Conservation (phyloP, 1,140 invertebrate species). For the Belonocnema kinseyi region DNA sequence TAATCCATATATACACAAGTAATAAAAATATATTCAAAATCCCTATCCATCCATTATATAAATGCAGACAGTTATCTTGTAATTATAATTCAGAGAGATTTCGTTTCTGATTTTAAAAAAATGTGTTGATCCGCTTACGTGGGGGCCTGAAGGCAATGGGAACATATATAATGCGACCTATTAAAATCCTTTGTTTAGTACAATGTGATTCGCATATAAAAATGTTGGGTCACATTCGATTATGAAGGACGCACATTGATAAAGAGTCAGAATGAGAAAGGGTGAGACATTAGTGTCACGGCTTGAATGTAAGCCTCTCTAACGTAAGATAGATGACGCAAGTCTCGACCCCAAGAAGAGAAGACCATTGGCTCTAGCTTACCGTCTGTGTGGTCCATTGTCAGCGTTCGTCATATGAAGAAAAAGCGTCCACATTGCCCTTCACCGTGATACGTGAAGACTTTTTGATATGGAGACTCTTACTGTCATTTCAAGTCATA, state of each 20-base stretch:
- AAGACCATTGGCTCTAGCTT: conserved; percentile 53
- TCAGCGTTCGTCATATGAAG: conserved; percentile 44
- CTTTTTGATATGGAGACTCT: conserved; percentile 50
- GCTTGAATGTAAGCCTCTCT: conserved; percentile 62
- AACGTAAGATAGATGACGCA: conserved; percentile 64
- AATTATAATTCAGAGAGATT: no score
- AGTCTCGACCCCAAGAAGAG: conserved; percentile 54
- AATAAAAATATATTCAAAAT: no score
- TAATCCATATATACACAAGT: no score
- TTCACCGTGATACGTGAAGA: conserved; percentile 51
- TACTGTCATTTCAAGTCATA: conserved; percentile 42
- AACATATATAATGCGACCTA: background rate
- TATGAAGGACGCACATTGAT: conserved; percentile 42
- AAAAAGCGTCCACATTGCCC: conserved; percentile 47
- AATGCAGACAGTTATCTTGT: no score
- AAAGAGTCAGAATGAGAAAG: conserved; percentile 45
- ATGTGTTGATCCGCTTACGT: background rate
- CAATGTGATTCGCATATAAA: background rate
- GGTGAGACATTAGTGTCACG: conserved; percentile 66
- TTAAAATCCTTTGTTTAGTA: no score
- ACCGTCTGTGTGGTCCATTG: conserved; percentile 71
- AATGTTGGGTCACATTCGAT: conserved; percentile 14
- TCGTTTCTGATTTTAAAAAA: no score
- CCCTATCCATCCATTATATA: no score
- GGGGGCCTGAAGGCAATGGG: background rate